Evolutionary conservation across 2,888 invertebrate genomes (phyloP).

Genomic region (Hofmannophila pseudospretella): DNA sequence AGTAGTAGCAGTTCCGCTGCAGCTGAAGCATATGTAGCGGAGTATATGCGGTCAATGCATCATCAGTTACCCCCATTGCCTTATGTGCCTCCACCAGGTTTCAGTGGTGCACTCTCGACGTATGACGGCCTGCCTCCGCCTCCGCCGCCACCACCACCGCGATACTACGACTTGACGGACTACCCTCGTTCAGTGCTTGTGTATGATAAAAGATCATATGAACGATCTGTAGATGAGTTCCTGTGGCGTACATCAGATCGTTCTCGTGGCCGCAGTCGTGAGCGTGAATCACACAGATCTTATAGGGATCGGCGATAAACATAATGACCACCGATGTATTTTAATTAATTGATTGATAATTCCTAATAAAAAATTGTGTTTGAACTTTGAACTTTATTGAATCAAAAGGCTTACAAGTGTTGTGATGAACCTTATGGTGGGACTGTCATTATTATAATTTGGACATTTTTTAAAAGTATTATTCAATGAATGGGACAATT

Average conservation of each 20-base stretch:
- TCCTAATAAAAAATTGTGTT: slow-evolving; percentile 68
- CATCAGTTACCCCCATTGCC: slow-evolving; percentile 91
- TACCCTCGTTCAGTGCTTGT: slow-evolving; percentile 82
- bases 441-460: slow-evolving; percentile 1
- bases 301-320: slow-evolving; percentile 79
- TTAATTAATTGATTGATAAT: slow-evolving; percentile 54
- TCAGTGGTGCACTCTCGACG: slow-evolving; percentile 65
- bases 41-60: slow-evolving; percentile 93
- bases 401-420: slow-evolving; percentile 52
- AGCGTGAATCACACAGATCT: slow-evolving; percentile 76
- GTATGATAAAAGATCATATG: slow-evolving; percentile 88
- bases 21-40: slow-evolving; percentile 92
- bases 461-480: slow-evolving; percentile 12
- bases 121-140: slow-evolving; percentile 83
- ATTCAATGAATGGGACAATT: slow-evolving; percentile 18
- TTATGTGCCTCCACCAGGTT: slow-evolving; percentile 82
- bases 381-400: slow-evolving; percentile 75
- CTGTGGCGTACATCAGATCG: slow-evolving; percentile 88
- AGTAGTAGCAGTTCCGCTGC: slow-evolving; percentile 72
- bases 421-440: slow-evolving; percentile 46
- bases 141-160: slow-evolving; percentile 83
- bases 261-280: slow-evolving; percentile 78
- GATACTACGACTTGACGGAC: slow-evolving; percentile 81
- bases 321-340: slow-evolving; percentile 57
- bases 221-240: slow-evolving; percentile 92